A percentile compares a stretch with the other conserved stretches of the same genome.
phyloP scores from a whole-genome alignment of 2,797 vertebrate species.

The Sebastiscus tertius region DNA sequence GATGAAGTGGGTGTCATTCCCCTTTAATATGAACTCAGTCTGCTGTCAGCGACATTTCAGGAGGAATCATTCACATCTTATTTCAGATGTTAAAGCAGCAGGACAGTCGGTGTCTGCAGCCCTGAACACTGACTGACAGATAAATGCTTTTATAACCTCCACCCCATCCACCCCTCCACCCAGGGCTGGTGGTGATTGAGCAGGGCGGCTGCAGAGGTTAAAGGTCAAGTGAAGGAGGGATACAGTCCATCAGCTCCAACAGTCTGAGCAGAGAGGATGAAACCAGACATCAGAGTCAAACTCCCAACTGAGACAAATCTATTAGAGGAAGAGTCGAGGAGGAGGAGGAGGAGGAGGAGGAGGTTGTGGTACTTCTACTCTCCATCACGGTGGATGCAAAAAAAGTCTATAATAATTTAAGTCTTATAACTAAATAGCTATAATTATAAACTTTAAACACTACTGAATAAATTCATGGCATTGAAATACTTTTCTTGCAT shows the following conservation, averaged over 20 bases:
- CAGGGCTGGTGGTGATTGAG: constrained; percentile 15
- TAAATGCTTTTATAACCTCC: constrained; percentile 68
- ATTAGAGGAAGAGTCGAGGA: constrained; percentile 12
- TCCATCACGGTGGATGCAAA: background rate
- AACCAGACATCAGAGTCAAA: constrained; percentile 27
- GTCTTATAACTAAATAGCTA: background rate
- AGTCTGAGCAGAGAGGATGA: constrained; percentile 20
- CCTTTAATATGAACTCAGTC: background rate
- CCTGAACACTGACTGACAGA: constrained; percentile 25
- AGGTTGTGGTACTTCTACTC: background rate
- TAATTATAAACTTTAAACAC: too few relatives aligned
- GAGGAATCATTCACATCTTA: background rate
- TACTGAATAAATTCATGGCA: too few relatives aligned
- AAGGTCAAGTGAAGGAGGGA: constrained; percentile 39
- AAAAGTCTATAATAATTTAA: background rate
- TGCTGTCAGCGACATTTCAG: background rate
- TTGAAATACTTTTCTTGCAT: too few relatives aligned
- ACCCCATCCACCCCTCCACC: background rate
- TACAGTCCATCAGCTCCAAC: constrained; percentile 36
- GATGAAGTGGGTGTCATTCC: background rate
- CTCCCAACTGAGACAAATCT: constrained; percentile 36
- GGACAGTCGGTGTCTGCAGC: background rate
- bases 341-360: background rate
- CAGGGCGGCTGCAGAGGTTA: constrained; percentile 8
- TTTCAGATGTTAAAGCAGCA: background rate